A percentile compares a stretch with the other conserved stretches of the same genome.
These are phyloP conservation scores for Liolophura sinensis DNA, from an alignment of 1,140 invertebrate genomes.

Conservation along the genomic window DNA sequence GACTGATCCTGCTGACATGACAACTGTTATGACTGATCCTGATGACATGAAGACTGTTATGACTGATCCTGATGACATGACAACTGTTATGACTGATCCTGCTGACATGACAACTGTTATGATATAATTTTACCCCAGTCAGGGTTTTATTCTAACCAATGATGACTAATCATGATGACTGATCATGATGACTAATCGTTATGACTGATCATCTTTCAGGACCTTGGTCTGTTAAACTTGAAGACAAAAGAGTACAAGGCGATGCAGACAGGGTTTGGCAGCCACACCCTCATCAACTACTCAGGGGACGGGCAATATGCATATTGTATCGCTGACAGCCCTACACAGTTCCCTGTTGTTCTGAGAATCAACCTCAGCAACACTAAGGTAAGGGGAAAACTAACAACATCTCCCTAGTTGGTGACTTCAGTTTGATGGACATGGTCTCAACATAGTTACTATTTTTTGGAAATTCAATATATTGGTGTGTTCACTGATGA, in stretches of 20 bases:
- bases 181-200: neutral
- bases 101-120: neutral
- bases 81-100: neutral
- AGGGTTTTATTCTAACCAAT: too few species aligned
- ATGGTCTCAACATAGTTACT: too few species aligned
- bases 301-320: constrained; percentile 24
- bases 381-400: constrained; percentile 28
- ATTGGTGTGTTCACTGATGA: too few species aligned
- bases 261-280: constrained; percentile 37
- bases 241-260: constrained; percentile 30
- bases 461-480: too few species aligned
- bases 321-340: constrained; percentile 42
- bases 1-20: too few species aligned
- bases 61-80: too few species aligned
- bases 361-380: constrained; percentile 31
- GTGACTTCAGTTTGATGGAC: too few species aligned
- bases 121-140: too few species aligned
- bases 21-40: too few species aligned
- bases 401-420: too few species aligned
- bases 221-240: constrained; percentile 38
- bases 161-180: neutral
- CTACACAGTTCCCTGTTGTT: constrained; percentile 33
- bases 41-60: too few species aligned
- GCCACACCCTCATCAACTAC: constrained; percentile 25
- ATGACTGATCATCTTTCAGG: constrained; percentile 18